Base-by-base conservation (phyloP, 2,797 vertebrate genomes). In the Pelodytes ibericus region DNA sequence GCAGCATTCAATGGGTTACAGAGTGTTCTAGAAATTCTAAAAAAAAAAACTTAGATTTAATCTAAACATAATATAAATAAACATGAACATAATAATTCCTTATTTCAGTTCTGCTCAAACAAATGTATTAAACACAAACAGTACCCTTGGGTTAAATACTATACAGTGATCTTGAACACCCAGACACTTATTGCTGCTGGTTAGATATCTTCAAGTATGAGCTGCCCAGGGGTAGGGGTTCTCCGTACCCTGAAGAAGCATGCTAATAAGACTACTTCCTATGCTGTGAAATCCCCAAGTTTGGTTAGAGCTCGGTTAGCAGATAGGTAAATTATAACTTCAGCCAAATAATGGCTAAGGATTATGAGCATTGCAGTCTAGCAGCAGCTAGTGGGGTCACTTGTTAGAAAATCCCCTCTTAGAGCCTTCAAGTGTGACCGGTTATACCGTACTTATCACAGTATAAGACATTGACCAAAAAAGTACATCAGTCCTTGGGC, bases 351-450 rank as follows among this genome's bases (percentile, higher is more conserved):
- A n/a, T n/a, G n/a, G n/a, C n/a, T n/a, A n/a, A n/a, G n/a, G n/a
- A n/a, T n/a, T n/a, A n/a, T n/a, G n/a, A n/a, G n/a, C n/a, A n/a
- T n/a, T n/a, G n/a, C n/a, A n/a, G n/a, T n/a, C n/a, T n/a, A n/a
- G n/a, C n/a, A n/a, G n/a, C n/a, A n/a, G n/a, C n/a, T n/a, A n/a
- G n/a, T n/a, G n/a, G n/a, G n/a, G n/a, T n/a, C n/a, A n/a, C n/a
- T n/a, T n/a, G n/a, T n/a, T n/a, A n/a, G n/a, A n/a, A n/a, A n/a
- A n/a, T n/a, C n/a, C n/a, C n/a, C n/a, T n/a, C n/a, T n/a, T n/a
- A n/a, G 49, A 66, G 27, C 41, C 57, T 77, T 77, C 68, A 77
- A 77, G 68, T 71, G 27, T 71, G 25, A 15, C 68, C 70, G 74
- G 74, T 71, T 76, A 64, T 63, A 18, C 62, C n/a, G 36, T 44